These are phyloP conservation scores for Zootermopsis nevadensis DNA, from an alignment of 2,888 invertebrate genomes.

Conservation along the genomic window DNA sequence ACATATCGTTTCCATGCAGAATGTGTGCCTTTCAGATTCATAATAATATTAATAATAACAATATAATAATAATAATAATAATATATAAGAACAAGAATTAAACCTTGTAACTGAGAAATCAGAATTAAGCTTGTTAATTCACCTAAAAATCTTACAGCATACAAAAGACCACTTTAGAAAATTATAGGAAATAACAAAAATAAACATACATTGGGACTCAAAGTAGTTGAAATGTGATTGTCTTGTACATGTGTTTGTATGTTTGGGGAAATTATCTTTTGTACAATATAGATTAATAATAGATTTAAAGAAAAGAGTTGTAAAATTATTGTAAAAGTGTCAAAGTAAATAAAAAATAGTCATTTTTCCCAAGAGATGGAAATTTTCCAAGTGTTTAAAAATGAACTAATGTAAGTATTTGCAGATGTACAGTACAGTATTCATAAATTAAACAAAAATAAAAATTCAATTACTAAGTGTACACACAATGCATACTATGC, in stretches of 20 bases:
- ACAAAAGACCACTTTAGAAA: slow-evolving; percentile 23
- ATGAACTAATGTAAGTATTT: neutral
- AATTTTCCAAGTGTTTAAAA: neutral
- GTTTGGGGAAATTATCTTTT: slow-evolving; percentile 45
- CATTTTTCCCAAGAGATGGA: slow-evolving; percentile 35
- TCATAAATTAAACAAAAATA: neutral
- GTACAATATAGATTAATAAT: slow-evolving; percentile 43
- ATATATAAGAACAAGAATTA: slow-evolving; percentile 15
- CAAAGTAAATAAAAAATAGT: slow-evolving; percentile 43
- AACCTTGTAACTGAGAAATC: slow-evolving; percentile 26
- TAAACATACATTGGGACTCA: slow-evolving; percentile 30
- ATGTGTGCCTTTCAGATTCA: slow-evolving; percentile 46
- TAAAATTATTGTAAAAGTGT: slow-evolving; percentile 41
- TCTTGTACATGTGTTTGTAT: slow-evolving; percentile 35
- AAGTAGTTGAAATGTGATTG: slow-evolving; percentile 30
- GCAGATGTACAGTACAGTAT: neutral
- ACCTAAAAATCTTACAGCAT: slow-evolving; percentile 1
- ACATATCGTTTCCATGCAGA: slow-evolving; percentile 46
- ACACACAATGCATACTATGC: too few species aligned
- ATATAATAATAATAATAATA: slow-evolving; percentile 13
- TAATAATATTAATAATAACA: slow-evolving; percentile 22
- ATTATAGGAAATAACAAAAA: neutral
- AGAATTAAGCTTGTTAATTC: slow-evolving; percentile 26
- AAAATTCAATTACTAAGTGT: neutral
- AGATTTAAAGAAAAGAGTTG: slow-evolving; percentile 28